Evolutionary conservation across 2,797 vertebrate species (phyloP).

Genomic region (Psittacula derbiana): DNA sequence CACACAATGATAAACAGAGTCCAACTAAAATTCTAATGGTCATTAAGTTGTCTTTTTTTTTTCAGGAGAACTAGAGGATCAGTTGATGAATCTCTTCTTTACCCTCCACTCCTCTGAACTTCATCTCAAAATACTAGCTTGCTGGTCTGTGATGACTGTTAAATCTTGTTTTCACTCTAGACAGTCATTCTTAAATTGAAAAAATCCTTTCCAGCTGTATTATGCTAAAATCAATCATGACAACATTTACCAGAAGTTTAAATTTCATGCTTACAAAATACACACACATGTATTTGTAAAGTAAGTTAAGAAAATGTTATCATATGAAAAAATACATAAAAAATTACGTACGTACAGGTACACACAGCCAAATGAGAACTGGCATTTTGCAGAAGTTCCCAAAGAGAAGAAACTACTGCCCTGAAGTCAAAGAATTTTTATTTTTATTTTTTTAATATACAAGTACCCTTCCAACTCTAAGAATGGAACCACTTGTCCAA

Average conservation of each 20-base stretch:
- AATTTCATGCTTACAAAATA: neutral
- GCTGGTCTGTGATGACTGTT: neutral
- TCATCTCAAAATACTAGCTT: neutral
- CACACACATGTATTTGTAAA: neutral
- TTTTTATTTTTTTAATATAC: neutral
- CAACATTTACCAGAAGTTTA: neutral
- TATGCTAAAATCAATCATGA: neutral
- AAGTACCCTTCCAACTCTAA: neutral
- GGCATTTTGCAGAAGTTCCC: neutral
- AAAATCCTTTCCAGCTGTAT: neutral
- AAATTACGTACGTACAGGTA: neutral
- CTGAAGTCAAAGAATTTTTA: neutral
- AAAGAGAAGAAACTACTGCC: neutral
- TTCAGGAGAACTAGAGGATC: neutral
- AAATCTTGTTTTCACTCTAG: neutral
- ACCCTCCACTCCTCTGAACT: neutral
- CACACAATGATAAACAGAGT: neutral
- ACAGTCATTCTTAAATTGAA: neutral
- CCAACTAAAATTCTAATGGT: neutral
- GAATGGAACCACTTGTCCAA: neutral
- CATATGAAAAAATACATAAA: neutral
- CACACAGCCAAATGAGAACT: neutral
- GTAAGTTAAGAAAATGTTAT: neutral
- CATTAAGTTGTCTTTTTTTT: neutral
- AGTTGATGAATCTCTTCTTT: neutral